Evolutionary conservation across 2,797 vertebrate genomes (phyloP).

Genomic region (Calcarius lapponicus): DNA sequence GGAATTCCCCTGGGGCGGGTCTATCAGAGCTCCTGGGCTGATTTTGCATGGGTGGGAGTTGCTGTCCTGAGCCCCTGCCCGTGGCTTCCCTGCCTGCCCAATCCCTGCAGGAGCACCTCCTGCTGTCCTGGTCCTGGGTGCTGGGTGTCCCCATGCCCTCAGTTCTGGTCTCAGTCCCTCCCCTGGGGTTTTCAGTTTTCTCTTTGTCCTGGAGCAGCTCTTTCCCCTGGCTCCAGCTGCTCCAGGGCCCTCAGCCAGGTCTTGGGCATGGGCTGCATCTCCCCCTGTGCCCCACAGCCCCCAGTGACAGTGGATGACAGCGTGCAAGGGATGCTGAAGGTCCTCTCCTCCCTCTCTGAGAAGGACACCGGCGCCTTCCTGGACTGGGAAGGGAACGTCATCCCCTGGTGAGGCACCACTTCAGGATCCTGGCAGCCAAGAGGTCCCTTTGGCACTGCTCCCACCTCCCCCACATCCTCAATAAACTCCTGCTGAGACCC

Average conservation of each 20-base stretch:
- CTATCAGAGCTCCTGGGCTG: background rate
- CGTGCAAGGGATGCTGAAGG: constrained; percentile 16
- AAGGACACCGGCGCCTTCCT: background rate
- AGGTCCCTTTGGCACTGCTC: background rate
- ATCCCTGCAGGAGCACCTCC: background rate
- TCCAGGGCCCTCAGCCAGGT: background rate
- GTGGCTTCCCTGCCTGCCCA: background rate
- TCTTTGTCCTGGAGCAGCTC: background rate
- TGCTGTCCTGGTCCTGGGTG: background rate
- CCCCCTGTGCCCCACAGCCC: background rate
- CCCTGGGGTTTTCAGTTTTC: background rate
- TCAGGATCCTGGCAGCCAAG: background rate
- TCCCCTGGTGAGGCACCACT: background rate
- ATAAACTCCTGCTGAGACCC: background rate
- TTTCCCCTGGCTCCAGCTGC: background rate
- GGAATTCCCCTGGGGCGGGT: background rate
- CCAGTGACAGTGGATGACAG: background rate
- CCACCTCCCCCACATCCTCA: background rate
- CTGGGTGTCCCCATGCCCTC: background rate
- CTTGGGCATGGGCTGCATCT: background rate
- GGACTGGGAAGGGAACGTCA: background rate
- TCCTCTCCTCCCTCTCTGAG: constrained; percentile 13
- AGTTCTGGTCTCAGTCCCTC: fast-evolving
- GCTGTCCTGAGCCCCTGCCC: background rate
- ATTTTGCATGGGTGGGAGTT: background rate